phyloP scores from a whole-genome alignment of 1,140 invertebrate genomes.

The Monomorium pharaonis region DNA sequence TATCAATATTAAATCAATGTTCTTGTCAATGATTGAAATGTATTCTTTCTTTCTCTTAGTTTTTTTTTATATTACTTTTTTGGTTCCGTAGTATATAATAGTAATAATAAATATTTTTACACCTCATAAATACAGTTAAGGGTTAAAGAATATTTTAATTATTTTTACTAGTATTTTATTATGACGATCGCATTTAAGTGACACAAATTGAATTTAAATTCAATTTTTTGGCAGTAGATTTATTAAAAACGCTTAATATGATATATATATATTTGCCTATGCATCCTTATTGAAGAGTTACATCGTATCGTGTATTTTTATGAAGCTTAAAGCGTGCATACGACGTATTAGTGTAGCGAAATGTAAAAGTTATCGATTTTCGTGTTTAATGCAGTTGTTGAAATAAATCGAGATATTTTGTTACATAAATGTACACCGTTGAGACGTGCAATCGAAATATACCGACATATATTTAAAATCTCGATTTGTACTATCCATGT shows the following conservation, averaged over 20 bases:
- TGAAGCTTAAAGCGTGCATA: slow-evolving; percentile 22
- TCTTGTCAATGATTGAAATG: neutral
- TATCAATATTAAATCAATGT: neutral
- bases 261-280: neutral
- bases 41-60: neutral
- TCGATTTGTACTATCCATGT: slow-evolving; percentile 43
- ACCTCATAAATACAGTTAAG: neutral
- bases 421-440: slow-evolving; percentile 35
- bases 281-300: slow-evolving; percentile 18
- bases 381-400: slow-evolving; percentile 17
- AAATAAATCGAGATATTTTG: slow-evolving; percentile 47
- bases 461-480: slow-evolving; percentile 15
- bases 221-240: neutral
- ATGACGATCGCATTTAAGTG: neutral
- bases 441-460: slow-evolving; percentile 29
- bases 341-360: neutral
- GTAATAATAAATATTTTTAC: neutral
- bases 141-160: slow-evolving; percentile 13
- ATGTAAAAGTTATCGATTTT: slow-evolving; percentile 39
- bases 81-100: neutral
- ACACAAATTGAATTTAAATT: neutral
- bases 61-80: neutral
- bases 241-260: neutral
- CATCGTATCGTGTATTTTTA: slow-evolving; percentile 33
- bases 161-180: neutral